These are phyloP conservation scores for Gopherus evgoodei DNA, from an alignment of 2,113 vertebrate genomes.

Conservation along the genomic window DNA sequence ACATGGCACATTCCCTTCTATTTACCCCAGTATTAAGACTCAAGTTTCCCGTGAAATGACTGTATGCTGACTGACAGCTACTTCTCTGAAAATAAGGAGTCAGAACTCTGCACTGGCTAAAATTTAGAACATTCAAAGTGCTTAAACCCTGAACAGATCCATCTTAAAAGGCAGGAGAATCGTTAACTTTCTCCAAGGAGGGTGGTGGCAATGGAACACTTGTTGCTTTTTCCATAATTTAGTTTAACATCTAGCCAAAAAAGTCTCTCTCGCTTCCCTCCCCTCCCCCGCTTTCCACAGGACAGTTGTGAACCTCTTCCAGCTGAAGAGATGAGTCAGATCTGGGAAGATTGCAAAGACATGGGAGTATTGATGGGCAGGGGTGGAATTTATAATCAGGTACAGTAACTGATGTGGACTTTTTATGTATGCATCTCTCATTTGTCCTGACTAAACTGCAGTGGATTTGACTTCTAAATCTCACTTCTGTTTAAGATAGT, in stretches of 20 bases:
- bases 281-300: conserved; percentile 66
- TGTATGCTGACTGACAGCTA: not conserved
- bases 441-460: not conserved
- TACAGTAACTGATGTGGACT: conserved; percentile 53
- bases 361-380: conserved; percentile 92
- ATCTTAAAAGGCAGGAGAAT: not conserved
- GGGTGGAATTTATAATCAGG: conserved; percentile 90
- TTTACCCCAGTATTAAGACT: not conserved
- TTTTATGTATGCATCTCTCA: not conserved
- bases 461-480: not conserved
- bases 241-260: not conserved
- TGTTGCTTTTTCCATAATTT: not conserved
- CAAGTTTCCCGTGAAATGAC: not conserved
- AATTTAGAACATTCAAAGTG: not conserved
- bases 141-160: not conserved
- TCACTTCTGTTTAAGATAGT: no score
- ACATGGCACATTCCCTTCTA: not conserved
- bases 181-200: not conserved
- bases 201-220: not conserved
- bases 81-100: not conserved
- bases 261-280: not conserved
- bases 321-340: conserved; percentile 78
- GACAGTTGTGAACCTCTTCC: conserved; percentile 83
- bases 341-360: conserved; percentile 90
- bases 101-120: not conserved